A percentile compares a stretch with the other conserved stretches of the same genome.
Conservation (phyloP, 2,113 vertebrate genomes). For the Mungos mungo region DNA sequence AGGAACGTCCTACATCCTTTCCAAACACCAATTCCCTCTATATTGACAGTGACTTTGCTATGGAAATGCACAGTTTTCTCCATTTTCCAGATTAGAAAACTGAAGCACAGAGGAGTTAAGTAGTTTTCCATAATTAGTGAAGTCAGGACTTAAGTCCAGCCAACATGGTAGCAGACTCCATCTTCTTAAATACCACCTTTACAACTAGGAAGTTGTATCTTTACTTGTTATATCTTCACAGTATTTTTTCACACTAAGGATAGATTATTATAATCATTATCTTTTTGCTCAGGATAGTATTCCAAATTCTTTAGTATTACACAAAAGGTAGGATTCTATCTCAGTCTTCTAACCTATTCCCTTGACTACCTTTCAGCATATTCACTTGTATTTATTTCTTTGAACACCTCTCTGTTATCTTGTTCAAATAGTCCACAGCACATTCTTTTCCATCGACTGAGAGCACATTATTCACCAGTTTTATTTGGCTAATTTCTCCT, state of each 20-base stretch:
- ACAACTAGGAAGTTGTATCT: neutral
- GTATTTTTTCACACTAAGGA: neutral
- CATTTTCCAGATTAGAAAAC: neutral
- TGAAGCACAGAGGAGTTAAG: neutral
- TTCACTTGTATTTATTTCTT: neutral
- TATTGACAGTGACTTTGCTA: neutral
- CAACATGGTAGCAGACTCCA: neutral
- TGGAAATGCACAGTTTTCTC: neutral
- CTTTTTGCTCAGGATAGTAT: neutral
- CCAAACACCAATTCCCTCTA: neutral
- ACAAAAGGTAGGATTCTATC: neutral
- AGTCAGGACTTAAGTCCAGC: neutral
- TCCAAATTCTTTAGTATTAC: neutral
- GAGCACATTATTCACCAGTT: neutral
- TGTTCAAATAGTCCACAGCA: neutral
- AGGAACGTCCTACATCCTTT: fast-evolving
- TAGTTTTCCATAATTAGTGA: neutral
- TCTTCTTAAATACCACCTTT: neutral
- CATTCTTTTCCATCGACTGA: neutral
- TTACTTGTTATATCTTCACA: neutral
- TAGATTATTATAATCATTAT: neutral
- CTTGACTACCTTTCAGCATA: neutral
- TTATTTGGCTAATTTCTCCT: neutral
- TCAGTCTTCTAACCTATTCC: neutral
- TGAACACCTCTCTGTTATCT: neutral